Percentiles rank a stretch among this genome's conserved stretches.
These are phyloP conservation scores for Tribolium madens DNA, from an alignment of 1,140 invertebrate species.

Conservation along the genomic window DNA sequence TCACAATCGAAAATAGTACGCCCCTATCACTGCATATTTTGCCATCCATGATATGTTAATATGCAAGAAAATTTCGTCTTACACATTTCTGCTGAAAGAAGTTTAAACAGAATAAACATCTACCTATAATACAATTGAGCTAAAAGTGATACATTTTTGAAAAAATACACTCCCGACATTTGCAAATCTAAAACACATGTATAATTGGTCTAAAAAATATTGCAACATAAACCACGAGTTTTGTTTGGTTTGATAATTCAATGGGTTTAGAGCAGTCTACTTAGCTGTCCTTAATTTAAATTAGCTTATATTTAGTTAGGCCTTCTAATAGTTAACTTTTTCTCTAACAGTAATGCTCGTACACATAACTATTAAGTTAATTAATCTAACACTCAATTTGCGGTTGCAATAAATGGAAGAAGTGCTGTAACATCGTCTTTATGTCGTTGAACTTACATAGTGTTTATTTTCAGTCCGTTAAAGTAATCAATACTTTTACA, in stretches of 20 bases:
- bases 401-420: conserved; percentile 33
- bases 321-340: conserved; percentile 57
- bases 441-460: conserved; percentile 23
- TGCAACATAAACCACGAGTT: conserved; percentile 20
- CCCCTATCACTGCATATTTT: background rate
- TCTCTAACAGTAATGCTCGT: conserved; percentile 36
- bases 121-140: conserved; percentile 29
- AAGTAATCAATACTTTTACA: background rate
- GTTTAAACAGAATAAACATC: conserved; percentile 7
- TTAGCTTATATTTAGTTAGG: conserved; percentile 59
- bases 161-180: conserved; percentile 29
- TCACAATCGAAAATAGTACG: conserved; percentile 5
- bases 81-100: conserved; percentile 22
- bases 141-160: conserved; percentile 29
- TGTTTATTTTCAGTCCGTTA: conserved; percentile 11
- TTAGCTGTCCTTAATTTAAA: conserved; percentile 44
- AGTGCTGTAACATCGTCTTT: conserved; percentile 19
- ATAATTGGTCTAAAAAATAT: conserved; percentile 19
- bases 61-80: conserved; percentile 2
- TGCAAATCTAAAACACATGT: conserved; percentile 26
- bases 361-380: conserved; percentile 40
- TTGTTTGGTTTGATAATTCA: background rate
- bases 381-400: conserved; percentile 34
- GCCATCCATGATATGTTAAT: conserved; percentile 29
- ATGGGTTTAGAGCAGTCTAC: conserved; percentile 49